A percentile compares a stretch with the other conserved stretches of the same genome.
These are phyloP conservation scores for Loris lydekkerianus DNA, from an alignment of 2,797 vertebrate genomes.

Conservation along the genomic window DNA sequence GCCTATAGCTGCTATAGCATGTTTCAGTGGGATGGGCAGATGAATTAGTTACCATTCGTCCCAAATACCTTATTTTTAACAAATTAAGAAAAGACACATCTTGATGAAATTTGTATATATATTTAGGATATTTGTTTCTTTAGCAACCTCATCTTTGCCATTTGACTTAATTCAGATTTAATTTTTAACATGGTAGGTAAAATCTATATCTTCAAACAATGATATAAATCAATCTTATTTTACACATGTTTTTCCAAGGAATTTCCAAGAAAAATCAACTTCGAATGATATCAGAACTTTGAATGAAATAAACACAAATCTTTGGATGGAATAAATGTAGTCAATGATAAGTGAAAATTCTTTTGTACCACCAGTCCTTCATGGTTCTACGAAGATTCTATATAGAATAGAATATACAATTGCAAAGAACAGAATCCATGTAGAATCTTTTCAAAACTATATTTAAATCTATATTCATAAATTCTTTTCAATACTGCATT, in stretches of 20 bases:
- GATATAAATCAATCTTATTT: slow-evolving; percentile 21
- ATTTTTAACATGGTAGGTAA: neutral
- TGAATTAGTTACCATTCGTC: neutral
- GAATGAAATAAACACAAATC: neutral
- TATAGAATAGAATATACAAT: neutral
- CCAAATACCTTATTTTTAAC: neutral
- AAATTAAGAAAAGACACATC: neutral
- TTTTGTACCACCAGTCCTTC: slow-evolving; percentile 41
- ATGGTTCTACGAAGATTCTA: slow-evolving; percentile 16
- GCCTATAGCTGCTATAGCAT: neutral
- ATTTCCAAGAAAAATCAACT: slow-evolving; percentile 25
- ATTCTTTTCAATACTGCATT: neutral
- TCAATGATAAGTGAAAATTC: neutral
- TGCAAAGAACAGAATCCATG: too few species aligned
- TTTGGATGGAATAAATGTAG: neutral
- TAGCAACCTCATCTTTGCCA: neutral
- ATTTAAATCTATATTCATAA: slow-evolving; percentile 18
- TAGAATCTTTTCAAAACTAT: neutral
- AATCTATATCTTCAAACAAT: neutral
- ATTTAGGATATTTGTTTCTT: neutral
- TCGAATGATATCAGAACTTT: neutral
- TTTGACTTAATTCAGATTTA: neutral
- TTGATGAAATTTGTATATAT: neutral
- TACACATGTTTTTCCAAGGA: neutral
- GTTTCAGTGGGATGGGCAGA: neutral